phyloP scores from a whole-genome alignment of 2,113 vertebrate species.

The Bos indicus region DNA sequence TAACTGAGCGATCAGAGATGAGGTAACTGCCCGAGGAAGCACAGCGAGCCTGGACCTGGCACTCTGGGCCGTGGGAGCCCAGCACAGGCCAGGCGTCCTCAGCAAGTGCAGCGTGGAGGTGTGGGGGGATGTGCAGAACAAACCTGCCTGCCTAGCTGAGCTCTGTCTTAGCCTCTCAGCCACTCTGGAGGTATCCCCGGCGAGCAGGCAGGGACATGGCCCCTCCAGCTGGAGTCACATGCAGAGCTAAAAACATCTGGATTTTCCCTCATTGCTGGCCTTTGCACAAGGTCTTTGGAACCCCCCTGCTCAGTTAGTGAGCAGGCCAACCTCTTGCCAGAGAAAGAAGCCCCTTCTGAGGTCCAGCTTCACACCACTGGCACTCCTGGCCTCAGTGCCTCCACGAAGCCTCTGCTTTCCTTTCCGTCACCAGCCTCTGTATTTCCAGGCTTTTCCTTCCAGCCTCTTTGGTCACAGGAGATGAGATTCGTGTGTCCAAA shows the following conservation, averaged over 20 bases:
- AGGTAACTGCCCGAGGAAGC: background rate
- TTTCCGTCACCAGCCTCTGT: rapidly evolving
- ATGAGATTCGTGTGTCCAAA: background rate
- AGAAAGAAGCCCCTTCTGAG: background rate
- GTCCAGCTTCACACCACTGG: background rate
- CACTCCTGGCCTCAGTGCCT: background rate
- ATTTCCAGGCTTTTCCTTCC: background rate
- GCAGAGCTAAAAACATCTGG: background rate
- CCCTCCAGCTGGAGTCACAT: background rate
- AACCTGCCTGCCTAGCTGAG: rapidly evolving
- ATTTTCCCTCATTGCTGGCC: background rate
- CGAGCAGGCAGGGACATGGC: rapidly evolving
- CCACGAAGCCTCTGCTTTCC: background rate
- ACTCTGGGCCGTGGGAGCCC: rapidly evolving
- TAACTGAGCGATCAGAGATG: background rate
- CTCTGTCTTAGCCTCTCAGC: background rate
- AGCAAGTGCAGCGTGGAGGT: background rate
- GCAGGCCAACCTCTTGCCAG: rapidly evolving
- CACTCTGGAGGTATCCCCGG: rapidly evolving
- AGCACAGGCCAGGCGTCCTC: rapidly evolving
- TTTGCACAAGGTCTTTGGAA: background rate
- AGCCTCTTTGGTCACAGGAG: background rate
- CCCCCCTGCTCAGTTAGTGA: background rate
- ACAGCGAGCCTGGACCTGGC: background rate
- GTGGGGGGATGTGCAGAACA: rapidly evolving